Base-by-base conservation (phyloP, 2,888 invertebrate species). In the Calliscelio sp. region DNA sequence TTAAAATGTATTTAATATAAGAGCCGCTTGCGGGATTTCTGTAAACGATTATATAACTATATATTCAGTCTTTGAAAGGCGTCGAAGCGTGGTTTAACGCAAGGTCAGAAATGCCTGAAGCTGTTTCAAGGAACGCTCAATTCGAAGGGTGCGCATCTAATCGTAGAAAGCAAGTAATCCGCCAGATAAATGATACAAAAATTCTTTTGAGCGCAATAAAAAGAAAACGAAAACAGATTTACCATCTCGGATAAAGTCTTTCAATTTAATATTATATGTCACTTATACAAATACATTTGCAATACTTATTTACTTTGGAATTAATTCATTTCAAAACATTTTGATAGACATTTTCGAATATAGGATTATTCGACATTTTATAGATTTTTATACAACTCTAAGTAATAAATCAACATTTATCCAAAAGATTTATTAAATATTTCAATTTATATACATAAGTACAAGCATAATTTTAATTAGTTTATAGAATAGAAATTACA, bases 51-150 rank as follows among this genome's bases (percentile, higher is more conserved):
- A 75, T 71, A 78, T 77, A 79, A 70, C 79, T 86, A 71, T 59
- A 85, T 86, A 87, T 87, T 89, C 86, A 86, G 88, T 86, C 86
- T 85, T 77, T 51, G 83, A 86, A 87, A 89, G 91, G 91, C 89
- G 91, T 89, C 86, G 89, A 89, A 89, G 89, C 88, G 89, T 89
- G 87, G 81, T 87, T 87, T 87, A 83, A 87, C 86, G 86, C 84
- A 87, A 89, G 89, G 88, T 89, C 86, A 87, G 88, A 87, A 86
- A 86, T 85, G 90, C 90, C 89, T 82, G 81, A 80, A 90, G 89
- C 89, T 86, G 88, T 88, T 84, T 87, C 89, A 89, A 89, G 89
- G 89, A 91, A 90, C 71, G 88, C 87, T 89, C 79, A 84, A 77
- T 71, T 71, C 87, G 86, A 89, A 87, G 89, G 90, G 90, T 90